phyloP scores from a whole-genome alignment of 2,888 invertebrate species.

The Synergus itoensis region DNA sequence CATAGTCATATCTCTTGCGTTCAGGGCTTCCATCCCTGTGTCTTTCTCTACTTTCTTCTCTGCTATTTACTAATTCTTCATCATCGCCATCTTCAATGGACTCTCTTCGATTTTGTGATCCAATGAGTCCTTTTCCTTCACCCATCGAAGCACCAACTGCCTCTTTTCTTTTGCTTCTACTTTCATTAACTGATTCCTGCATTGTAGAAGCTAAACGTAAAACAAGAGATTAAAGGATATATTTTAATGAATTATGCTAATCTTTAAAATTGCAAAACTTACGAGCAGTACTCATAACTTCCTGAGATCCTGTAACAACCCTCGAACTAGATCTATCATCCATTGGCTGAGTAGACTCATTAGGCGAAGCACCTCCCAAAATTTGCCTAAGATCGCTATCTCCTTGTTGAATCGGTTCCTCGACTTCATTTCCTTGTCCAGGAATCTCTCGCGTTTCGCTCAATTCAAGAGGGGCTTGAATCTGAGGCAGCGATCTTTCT shows the following conservation, averaged over 20 bases:
- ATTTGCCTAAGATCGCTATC: constrained; percentile 70
- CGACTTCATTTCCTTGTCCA: constrained; percentile 69
- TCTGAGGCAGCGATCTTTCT: constrained; percentile 64
- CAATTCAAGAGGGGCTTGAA: constrained; percentile 63
- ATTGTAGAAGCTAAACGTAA: constrained; percentile 58
- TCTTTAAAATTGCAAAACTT: constrained; percentile 52
- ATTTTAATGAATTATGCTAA: not conserved
- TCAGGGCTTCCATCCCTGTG: constrained; percentile 72
- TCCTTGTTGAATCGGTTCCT: constrained; percentile 62
- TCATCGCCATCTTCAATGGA: constrained; percentile 75
- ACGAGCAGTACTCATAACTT: constrained; percentile 64
- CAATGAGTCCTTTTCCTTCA: constrained; percentile 64
- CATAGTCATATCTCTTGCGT: constrained; percentile 69
- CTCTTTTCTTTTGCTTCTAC: constrained; percentile 73
- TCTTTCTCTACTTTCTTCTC: constrained; percentile 73
- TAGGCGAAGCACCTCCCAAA: constrained; percentile 72
- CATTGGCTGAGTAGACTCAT: constrained; percentile 62
- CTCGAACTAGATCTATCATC: constrained; percentile 69
- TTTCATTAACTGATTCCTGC: constrained; percentile 68
- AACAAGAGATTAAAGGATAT: not conserved
- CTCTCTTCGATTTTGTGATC: constrained; percentile 69
- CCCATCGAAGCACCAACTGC: constrained; percentile 73
- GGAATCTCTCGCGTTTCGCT: constrained; percentile 70
- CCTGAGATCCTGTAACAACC: constrained; percentile 74
- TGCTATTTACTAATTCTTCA: constrained; percentile 72